Conservation (phyloP, 2,113 vertebrate species). For the Zootoca vivipara region DNA sequence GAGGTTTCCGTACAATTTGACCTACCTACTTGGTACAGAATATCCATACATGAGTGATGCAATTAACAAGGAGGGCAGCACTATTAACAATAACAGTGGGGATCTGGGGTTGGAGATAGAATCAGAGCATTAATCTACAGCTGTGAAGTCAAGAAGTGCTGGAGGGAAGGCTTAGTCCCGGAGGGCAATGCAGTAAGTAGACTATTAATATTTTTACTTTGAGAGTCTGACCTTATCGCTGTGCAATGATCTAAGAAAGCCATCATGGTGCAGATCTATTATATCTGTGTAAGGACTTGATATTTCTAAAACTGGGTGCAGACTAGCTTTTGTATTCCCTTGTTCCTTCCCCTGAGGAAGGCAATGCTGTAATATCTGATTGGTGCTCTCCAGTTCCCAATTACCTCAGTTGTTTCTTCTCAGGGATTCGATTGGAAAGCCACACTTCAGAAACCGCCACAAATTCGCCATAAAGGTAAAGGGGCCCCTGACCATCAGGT, state of each 20-base stretch:
- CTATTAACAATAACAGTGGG: neutral
- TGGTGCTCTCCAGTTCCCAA: constrained; percentile 63
- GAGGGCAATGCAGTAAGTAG: constrained; percentile 51
- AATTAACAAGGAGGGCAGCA: neutral
- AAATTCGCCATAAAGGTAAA: constrained; percentile 66
- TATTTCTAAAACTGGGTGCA: constrained; percentile 57
- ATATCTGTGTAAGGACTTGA: constrained; percentile 50
- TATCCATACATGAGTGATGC: neutral
- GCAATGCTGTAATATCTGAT: constrained; percentile 55
- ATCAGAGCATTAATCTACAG: neutral
- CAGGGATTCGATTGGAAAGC: constrained; percentile 65
- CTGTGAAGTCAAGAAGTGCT: constrained; percentile 33
- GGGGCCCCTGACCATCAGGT: no score
- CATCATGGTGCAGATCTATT: constrained; percentile 41
- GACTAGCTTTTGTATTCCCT: constrained; percentile 57
- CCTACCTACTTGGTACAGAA: neutral
- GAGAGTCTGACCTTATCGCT: constrained; percentile 52
- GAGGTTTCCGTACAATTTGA: neutral
- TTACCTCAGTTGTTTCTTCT: constrained; percentile 59
- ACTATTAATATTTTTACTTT: constrained; percentile 49
- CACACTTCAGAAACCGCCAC: constrained; percentile 62
- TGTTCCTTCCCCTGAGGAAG: constrained; percentile 48
- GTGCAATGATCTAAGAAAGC: constrained; percentile 52
- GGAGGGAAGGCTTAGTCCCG: constrained; percentile 22
- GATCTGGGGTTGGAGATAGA: neutral